Evolutionary conservation across 2,888 invertebrate genomes (phyloP).

Genomic region (Lapara coniferarum): DNA sequence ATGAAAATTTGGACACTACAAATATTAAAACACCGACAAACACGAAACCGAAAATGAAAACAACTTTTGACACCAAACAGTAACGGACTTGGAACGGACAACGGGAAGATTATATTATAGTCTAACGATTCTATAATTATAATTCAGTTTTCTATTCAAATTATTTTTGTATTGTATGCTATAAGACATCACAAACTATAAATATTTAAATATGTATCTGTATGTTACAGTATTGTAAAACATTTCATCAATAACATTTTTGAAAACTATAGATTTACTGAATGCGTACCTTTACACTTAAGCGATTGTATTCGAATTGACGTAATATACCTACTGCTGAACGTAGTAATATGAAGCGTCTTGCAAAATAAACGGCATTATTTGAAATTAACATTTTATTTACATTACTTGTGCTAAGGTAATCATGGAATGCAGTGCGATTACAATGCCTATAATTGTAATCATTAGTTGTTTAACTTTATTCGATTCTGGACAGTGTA

Average conservation of each 20-base stretch:
- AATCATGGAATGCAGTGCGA: background rate
- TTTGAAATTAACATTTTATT: slow-evolving; percentile 24
- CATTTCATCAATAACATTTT: background rate
- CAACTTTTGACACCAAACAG: slow-evolving; percentile 37
- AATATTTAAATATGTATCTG: background rate
- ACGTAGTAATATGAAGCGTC: slow-evolving; percentile 23
- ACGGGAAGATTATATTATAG: background rate
- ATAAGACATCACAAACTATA: slow-evolving; percentile 22
- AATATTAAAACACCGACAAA: slow-evolving; percentile 35
- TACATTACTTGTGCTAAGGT: background rate
- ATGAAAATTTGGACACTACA: slow-evolving; percentile 36
- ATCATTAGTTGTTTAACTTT: background rate
- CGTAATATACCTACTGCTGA: slow-evolving; percentile 35
- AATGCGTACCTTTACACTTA: slow-evolving; percentile 1
- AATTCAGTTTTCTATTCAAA: background rate
- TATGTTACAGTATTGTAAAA: background rate
- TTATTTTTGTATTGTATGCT: slow-evolving; percentile 8
- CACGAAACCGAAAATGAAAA: slow-evolving; percentile 38
- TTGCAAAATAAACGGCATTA: slow-evolving; percentile 26
- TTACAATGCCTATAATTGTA: background rate
- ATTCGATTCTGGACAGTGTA: slow-evolving; percentile 7
- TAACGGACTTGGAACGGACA: slow-evolving; percentile 4
- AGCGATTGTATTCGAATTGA: slow-evolving; percentile 27
- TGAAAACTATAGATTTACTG: background rate
- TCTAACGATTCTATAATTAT: background rate